Evolutionary conservation across 2,113 vertebrate genomes (phyloP), one percentile per base, ranked within the genome.

Genomic region (Coreoperca whiteheadi): DNA sequence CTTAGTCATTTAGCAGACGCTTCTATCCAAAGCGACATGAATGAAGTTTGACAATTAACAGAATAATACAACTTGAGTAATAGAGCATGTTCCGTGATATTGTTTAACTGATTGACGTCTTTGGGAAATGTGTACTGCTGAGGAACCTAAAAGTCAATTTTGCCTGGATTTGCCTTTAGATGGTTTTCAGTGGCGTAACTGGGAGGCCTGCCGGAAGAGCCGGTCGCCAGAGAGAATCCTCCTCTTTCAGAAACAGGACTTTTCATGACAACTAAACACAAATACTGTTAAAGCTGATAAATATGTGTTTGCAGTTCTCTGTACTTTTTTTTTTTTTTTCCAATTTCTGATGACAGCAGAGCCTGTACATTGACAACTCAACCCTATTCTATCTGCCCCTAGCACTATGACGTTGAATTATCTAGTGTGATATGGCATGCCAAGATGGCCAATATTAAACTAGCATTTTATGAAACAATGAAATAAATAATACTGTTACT

Each of bases 61-160:
- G 46, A 7, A 16, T 10, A 69, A 28, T 61, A 51, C 23, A 65
- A 21, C 6, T 9, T 8, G 61, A 1, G 37, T 21, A 63, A 2
- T 0, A 37, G 23, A 23, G 12, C 20, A 18, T 15, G 46, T 21
- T 57, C 9, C 57, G 25, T 34, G 41, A 32, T 21, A n/a, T 4
- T 41, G 53, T 28, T 37, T 16, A 9, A 37, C 14, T 8, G 11
- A 10, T 9, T 57, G 25, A 64, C 25, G 10, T 74, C n/a, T 34
- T 61, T 57, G 39, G 56, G 56, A 34, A 70, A 59, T 0, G 21
- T 37, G 25, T 12, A 3, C 20, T 23, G 32, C 10, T 11, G 21
- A 68, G 18, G 11, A 57, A 60, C 75, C 48, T 54, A 3, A 70
- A 57, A 65, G 59, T 79, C 75, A 69, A 7, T 54, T 76, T 74